A percentile compares a stretch with the other conserved stretches of the same genome.
These are phyloP conservation scores for Motacilla tschutschensis DNA, from an alignment of 2,113 vertebrate species.

Conservation along the genomic window DNA sequence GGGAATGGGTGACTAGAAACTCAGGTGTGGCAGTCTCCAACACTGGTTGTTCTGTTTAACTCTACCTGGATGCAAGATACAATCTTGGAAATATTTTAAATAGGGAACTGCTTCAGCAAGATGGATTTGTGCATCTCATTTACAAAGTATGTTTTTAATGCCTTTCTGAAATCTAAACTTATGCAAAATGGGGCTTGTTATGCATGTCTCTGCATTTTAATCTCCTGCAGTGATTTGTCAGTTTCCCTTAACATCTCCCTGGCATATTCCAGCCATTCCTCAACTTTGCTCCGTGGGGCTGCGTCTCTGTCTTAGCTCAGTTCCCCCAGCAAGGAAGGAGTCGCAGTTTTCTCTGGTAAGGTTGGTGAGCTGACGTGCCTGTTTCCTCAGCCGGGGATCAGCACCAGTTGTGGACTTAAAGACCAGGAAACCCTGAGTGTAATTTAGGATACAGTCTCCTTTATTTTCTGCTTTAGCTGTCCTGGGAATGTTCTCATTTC, in stretches of 20 bases:
- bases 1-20: background rate
- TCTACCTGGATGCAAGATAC: conserved; percentile 20
- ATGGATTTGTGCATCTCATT: conserved; percentile 40
- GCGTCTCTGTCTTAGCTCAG: background rate
- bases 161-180: conserved; percentile 23
- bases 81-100: conserved; percentile 52
- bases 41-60: background rate
- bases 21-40: conserved; percentile 24
- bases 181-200: background rate
- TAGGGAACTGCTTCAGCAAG: conserved; percentile 48
- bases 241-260: conserved; percentile 22
- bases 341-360: background rate
- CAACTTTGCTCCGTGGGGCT: background rate
- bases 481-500: background rate
- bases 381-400: background rate
- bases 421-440: background rate
- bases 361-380: background rate
- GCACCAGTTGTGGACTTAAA: background rate
- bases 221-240: conserved; percentile 37
- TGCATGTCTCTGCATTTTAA: conserved; percentile 54
- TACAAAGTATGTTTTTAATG: conserved; percentile 51
- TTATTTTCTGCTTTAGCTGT: background rate
- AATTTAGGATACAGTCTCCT: background rate
- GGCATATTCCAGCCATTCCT: conserved; percentile 1
- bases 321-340: background rate